A percentile compares a stretch with the other conserved stretches of the same genome.
Conservation (phyloP, 2,113 vertebrate species). For the Turdus rufiventris region DNA sequence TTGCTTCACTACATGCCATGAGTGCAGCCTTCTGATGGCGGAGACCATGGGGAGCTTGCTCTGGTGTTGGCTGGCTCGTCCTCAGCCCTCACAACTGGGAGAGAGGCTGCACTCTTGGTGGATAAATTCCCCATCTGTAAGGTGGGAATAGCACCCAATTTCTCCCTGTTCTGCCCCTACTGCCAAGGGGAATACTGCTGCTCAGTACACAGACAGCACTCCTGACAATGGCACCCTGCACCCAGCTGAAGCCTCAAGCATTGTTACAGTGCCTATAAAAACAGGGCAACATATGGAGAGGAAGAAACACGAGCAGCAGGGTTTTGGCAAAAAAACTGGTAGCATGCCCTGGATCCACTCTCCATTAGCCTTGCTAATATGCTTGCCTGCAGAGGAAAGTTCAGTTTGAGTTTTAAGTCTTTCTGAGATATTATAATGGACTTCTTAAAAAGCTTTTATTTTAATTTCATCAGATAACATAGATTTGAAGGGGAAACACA, state of each 20-base stretch:
- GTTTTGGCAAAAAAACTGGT: background rate
- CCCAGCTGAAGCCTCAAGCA: background rate
- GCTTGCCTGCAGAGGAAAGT: background rate
- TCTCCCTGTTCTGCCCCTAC: accelerated
- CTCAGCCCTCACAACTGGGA: background rate
- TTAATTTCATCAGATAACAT: conserved; percentile 24
- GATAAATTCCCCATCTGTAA: background rate
- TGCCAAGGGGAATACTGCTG: background rate
- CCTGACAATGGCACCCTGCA: background rate
- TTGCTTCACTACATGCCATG: background rate
- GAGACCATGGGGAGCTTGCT: background rate
- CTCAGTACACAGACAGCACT: background rate
- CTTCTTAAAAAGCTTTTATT: conserved; percentile 30
- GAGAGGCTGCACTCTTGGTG: background rate
- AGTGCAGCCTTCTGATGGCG: background rate
- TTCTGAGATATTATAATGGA: background rate
- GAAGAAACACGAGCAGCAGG: conserved; percentile 7
- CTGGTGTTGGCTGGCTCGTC: background rate
- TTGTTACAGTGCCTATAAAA: background rate
- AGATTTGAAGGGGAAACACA: background rate
- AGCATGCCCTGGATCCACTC: background rate
- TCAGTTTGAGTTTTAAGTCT: background rate
- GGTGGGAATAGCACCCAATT: background rate
- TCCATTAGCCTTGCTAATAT: conserved; percentile 2
- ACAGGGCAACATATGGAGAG: conserved; percentile 32